Percentiles rank a stretch among this genome's conserved stretches.
Conservation (phyloP, 2,888 invertebrate species). For the Drosophila austrosaltans region DNA sequence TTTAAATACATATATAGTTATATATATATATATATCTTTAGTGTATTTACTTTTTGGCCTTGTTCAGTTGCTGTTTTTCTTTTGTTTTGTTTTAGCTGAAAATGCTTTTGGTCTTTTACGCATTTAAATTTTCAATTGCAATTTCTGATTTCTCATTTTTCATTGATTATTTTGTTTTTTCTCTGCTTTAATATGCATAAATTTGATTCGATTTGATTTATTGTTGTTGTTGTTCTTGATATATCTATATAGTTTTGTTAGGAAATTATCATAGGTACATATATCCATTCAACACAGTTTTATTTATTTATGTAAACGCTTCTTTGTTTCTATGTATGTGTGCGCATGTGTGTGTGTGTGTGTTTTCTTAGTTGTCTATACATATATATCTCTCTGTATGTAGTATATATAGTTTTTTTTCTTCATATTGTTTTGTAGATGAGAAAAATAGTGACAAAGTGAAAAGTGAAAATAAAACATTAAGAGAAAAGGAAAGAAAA, state of each 20-base stretch:
- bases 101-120: slow-evolving; percentile 68
- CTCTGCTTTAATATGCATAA: slow-evolving; percentile 59
- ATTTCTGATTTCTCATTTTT: slow-evolving; percentile 30
- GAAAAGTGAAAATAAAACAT: slow-evolving; percentile 11
- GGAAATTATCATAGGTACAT: slow-evolving; percentile 69
- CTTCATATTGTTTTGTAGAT: background rate
- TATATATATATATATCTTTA: slow-evolving; percentile 39
- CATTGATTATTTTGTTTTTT: slow-evolving; percentile 24
- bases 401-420: slow-evolving; percentile 2
- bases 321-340: slow-evolving; percentile 43
- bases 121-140: slow-evolving; percentile 27
- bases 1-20: slow-evolving; percentile 15
- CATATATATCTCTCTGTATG: too few relatives aligned
- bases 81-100: slow-evolving; percentile 23
- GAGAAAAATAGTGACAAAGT: slow-evolving; percentile 15
- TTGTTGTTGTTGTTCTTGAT: slow-evolving; percentile 2
- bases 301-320: slow-evolving; percentile 8
- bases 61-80: slow-evolving; percentile 14
- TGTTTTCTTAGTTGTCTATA: slow-evolving; percentile 8
- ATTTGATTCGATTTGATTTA: slow-evolving; percentile 54
- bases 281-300: slow-evolving; percentile 55
- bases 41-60: slow-evolving; percentile 46
- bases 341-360: slow-evolving; percentile 36
- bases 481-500: background rate
- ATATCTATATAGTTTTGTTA: slow-evolving; percentile 21